These are phyloP conservation scores for Kobus ellipsiprymnus DNA, from an alignment of 2,113 vertebrate species.

Conservation along the genomic window DNA sequence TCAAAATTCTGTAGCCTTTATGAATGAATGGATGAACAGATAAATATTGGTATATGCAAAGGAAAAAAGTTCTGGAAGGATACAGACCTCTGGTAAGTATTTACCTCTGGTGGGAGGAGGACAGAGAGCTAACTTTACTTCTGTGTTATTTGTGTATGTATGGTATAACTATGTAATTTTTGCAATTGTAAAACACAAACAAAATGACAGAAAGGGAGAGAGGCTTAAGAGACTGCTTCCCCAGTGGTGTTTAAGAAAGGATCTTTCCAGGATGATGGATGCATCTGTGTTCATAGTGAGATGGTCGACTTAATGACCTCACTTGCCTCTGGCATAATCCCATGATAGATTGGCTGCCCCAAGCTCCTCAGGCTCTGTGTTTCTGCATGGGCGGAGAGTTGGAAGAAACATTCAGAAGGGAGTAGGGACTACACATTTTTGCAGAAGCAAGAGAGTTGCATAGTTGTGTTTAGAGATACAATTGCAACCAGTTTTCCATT, in stretches of 20 bases:
- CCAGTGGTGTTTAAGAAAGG: conserved; percentile 48
- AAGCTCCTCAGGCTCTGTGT: conserved; percentile 24
- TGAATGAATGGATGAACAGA: not conserved
- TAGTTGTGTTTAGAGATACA: conserved; percentile 17
- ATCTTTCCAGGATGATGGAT: conserved; percentile 58
- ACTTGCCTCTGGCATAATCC: conserved; percentile 31
- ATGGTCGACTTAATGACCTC: conserved; percentile 60
- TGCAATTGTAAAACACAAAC: not conserved
- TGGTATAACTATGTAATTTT: not conserved
- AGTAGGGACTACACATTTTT: conserved; percentile 32
- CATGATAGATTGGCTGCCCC: conserved; percentile 30
- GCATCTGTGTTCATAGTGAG: conserved; percentile 35
- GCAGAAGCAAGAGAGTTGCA: not conserved
- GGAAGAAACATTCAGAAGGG: conserved; percentile 31
- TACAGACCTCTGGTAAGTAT: not conserved
- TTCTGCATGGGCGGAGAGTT: conserved; percentile 4
- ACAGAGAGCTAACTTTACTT: not conserved
- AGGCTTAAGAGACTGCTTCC: not conserved
- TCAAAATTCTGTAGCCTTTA: conserved; percentile 12
- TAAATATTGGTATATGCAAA: not conserved
- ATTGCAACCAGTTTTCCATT: conserved; percentile 7
- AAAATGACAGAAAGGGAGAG: not conserved
- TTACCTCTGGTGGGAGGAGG: not conserved
- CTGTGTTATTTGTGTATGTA: not conserved
- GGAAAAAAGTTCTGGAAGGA: conserved; percentile 6